phyloP scores from a whole-genome alignment of 2,888 invertebrate species.

The Cremastinae sp. region DNA sequence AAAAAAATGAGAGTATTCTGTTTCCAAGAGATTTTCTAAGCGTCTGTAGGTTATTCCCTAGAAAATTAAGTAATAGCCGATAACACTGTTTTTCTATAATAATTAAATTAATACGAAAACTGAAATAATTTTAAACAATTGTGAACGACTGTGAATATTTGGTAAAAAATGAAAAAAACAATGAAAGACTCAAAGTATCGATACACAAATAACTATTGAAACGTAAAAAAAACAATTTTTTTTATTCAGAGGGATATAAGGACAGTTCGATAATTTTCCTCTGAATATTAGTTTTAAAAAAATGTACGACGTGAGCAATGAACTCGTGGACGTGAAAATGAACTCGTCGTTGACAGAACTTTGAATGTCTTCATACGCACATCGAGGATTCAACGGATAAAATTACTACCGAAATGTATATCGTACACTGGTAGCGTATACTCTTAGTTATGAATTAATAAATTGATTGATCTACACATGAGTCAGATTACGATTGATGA shows the following conservation, averaged over 20 bases:
- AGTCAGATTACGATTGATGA: too few relatives aligned
- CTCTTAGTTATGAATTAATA: conserved; percentile 61
- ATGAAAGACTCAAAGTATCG: neutral
- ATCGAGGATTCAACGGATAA: conserved; percentile 38
- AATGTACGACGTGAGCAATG: neutral
- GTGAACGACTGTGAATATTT: conserved; percentile 15
- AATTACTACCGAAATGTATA: conserved; percentile 60
- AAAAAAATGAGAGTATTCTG: conserved; percentile 25
- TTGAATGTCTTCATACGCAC: conserved; percentile 48
- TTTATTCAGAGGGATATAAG: neutral
- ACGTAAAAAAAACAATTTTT: neutral
- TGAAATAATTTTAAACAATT: neutral
- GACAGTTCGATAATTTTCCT: neutral
- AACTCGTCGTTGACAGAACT: conserved; percentile 44
- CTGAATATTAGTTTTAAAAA: neutral
- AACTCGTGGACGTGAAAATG: conserved; percentile 17
- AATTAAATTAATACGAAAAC: neutral
- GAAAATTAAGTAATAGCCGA: conserved; percentile 45
- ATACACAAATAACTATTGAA: neutral
- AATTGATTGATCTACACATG: conserved; percentile 59
- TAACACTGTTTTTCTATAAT: conserved; percentile 52
- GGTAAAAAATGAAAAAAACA: conserved; percentile 18
- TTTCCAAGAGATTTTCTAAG: conserved; percentile 29
- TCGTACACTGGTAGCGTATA: conserved; percentile 57
- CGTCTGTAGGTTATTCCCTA: conserved; percentile 51